Base-by-base conservation (phyloP, 2,113 vertebrate genomes). In the Gymnocephalus cernua region DNA sequence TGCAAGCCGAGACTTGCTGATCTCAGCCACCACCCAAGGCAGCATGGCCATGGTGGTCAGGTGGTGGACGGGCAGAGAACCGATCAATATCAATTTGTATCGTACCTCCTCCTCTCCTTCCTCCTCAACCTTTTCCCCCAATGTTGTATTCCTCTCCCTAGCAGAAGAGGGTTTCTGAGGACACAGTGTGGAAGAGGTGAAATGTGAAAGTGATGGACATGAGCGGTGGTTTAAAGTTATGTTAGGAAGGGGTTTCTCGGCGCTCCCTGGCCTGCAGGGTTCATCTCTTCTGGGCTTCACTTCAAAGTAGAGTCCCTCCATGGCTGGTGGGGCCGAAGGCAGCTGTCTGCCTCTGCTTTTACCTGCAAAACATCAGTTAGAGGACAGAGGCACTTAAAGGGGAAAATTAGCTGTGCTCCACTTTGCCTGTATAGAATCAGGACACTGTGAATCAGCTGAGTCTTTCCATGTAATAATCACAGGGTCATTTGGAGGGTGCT, bases 21-120 rank as follows among this genome's bases (percentile, higher is more conserved):
- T 97, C 92, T 99, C 97, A 0, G 97, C 96, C 91, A 99, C 96
- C 56, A 99, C 95, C 98, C 98, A 99, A 0, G 98, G 97, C 68
- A 99, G 95, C 96, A 99, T 97, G 62, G 97, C 89, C 97, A 97
- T 97, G 65, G 97, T 98, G 85, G 97, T 99, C 53, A 97, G 94
- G 2, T 94, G 87, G 65, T 99, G 96, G 53, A 99, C 97, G 0
- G 94, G 89, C 79, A 97, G 84, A 41, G 94, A 98, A 50, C 98
- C 98, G 21, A 96, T 88, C 4, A 99, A 89, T 56, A 95, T 95
- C 45, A 99, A 95, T 62, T 90, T 90, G 83, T 97, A 99, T 65
- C 59, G 86, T 21, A 95, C 69, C 84, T 91, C 75, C 2, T 79
- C 65, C 29, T 77, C 82, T 21, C 1, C 77, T 27, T 87, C 80